Percentiles rank a stretch among this genome's conserved stretches.
These are phyloP conservation scores for Actinostola sp. DNA, from an alignment of 92 coral and sea anemone genomes.

Conservation along the genomic window DNA sequence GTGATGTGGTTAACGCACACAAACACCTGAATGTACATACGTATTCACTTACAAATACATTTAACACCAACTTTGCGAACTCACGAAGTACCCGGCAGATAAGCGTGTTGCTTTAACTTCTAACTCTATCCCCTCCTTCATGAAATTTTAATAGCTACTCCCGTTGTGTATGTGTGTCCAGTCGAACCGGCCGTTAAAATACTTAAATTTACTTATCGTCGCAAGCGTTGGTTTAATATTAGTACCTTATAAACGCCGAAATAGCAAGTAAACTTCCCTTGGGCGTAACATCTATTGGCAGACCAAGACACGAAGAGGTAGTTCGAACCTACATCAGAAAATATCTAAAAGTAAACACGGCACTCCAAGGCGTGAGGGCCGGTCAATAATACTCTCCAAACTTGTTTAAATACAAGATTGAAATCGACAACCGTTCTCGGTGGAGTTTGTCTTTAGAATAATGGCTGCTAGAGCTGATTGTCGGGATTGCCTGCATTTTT, in stretches of 20 bases:
- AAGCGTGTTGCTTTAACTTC: slow-evolving; percentile 21
- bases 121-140: slow-evolving; percentile 2
- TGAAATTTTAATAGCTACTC: slow-evolving; percentile 18
- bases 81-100: not conserved
- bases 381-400: slow-evolving; percentile 14
- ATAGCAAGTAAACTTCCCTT: slow-evolving; percentile 92
- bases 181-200: slow-evolving; percentile 16
- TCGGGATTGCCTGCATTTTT: slow-evolving; percentile 28
- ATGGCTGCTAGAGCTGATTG: slow-evolving; percentile 12
- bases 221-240: slow-evolving; percentile 3
- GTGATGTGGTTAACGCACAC: not conserved
- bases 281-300: slow-evolving; percentile 94
- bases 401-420: slow-evolving; percentile 12
- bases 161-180: slow-evolving; percentile 3
- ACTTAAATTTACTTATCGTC: not conserved
- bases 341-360: slow-evolving; percentile 37
- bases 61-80: slow-evolving; percentile 10
- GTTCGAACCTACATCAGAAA: slow-evolving; percentile 88
- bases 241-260: slow-evolving; percentile 95
- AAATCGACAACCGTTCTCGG: slow-evolving; percentile 25
- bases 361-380: slow-evolving; percentile 38
- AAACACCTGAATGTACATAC: not conserved
- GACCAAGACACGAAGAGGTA: slow-evolving; percentile 92
- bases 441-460: slow-evolving; percentile 16
- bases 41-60: slow-evolving; percentile 29